Evolutionary conservation across 2,888 invertebrate genomes (phyloP), one percentile per base, ranked within the genome.

Genomic region (Leptopilina syphax): DNA sequence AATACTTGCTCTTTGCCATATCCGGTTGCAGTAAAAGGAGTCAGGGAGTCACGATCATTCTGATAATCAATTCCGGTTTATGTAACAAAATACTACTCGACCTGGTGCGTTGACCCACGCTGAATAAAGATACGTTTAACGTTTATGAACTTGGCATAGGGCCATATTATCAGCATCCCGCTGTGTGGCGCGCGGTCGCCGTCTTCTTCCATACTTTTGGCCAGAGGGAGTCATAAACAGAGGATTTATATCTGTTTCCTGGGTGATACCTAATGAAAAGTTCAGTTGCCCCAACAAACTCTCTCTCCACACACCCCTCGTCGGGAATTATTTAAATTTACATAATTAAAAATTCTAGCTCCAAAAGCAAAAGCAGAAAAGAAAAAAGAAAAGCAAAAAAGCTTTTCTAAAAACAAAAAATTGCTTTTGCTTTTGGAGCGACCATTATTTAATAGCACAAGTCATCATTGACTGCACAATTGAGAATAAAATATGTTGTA

Each of bases 11-110:
- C 70, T 54, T 24, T 13, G 8, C 70, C 54, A 34, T 57, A 73
- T 73, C 73, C 73, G 73, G 73, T 57, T 57, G n/a, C 57, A 70
- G 70, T 54, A 70, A 70, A 54, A 54, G 54, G 70, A 70, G 24
- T 70, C 70, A 73, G 54, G 57, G 73, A 73, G 73, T 73, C 73
- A 73, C 73, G 57, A 73, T 73, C 57, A 73, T n/a, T 73, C 54
- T 54, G 73, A 73, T 73, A 73, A 73, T 73, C 73, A 54, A 73
- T 73, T 73, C 73, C 73, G 34, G 73, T 73, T 57, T 57, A 73
- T 57, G 73, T 73, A 73, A 73, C 57, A 27, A 27, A 73, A 73
- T 73, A 73, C 60, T 70, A 50, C 54, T 73, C n/a, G n/a, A 57
- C 34, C 13, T 73, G 34, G 73, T 73, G 73, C 73, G 12, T 73